Percentiles rank a stretch among this genome's conserved stretches.
Conservation (phyloP, 2,797 vertebrate genomes). For the Sphaeramia orbicularis region DNA sequence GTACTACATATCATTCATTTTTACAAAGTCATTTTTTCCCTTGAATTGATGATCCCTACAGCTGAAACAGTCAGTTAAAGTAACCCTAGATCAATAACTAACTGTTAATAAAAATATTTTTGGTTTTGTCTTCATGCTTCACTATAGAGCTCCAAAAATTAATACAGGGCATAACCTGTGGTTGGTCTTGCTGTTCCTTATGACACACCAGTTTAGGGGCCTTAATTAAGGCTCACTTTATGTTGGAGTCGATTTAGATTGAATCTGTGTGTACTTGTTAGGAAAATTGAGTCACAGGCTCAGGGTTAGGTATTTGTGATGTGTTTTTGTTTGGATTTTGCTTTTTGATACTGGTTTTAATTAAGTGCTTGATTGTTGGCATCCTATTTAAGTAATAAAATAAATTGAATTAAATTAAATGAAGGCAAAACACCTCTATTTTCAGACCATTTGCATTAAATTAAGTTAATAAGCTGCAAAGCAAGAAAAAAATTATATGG, state of each 20-base stretch:
- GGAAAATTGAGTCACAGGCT: conserved; percentile 25
- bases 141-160: conserved; percentile 36
- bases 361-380: neutral
- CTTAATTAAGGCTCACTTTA: conserved; percentile 22
- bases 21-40: conserved; percentile 72
- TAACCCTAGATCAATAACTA: conserved; percentile 81
- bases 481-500: too few relatives aligned
- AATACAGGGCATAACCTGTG: conserved; percentile 81
- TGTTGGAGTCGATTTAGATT: conserved; percentile 12
- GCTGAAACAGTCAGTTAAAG: conserved; percentile 91
- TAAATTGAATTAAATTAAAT: neutral
- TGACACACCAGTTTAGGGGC: conserved; percentile 89
- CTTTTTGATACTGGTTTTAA: conserved; percentile 4
- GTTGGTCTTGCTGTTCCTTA: conserved; percentile 96
- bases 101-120: conserved; percentile 81
- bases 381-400: neutral
- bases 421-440: neutral
- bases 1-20: conserved; percentile 52
- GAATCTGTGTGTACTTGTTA: conserved; percentile 24
- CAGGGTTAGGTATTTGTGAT: conserved; percentile 58
- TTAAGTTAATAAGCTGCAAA: too few relatives aligned
- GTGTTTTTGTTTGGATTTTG: conserved; percentile 20
- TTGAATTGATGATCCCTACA: conserved; percentile 92
- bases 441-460: neutral
- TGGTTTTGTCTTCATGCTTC: conserved; percentile 49